phyloP scores from a whole-genome alignment of 2,113 vertebrate species.

The Procavia capensis region DNA sequence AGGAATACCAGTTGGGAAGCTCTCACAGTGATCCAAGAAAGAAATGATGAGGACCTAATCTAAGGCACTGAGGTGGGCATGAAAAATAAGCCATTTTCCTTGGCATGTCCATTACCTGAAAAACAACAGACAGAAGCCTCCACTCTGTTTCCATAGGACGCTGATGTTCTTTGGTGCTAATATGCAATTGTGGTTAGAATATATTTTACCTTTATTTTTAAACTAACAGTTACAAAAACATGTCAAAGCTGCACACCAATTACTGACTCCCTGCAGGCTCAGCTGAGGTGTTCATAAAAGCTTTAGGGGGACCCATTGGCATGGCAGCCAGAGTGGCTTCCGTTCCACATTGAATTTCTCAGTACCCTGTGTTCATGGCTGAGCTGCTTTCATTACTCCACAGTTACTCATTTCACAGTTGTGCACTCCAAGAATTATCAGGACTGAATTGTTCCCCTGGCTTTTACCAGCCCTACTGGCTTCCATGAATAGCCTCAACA shows the following conservation, averaged over 20 bases:
- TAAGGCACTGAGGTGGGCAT: constrained; percentile 17
- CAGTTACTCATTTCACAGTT: not conserved
- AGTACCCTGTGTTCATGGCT: not conserved
- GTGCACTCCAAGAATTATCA: not conserved
- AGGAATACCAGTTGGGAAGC: not conserved
- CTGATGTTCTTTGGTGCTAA: constrained; percentile 30
- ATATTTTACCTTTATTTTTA: constrained; percentile 56
- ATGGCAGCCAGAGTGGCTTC: not conserved
- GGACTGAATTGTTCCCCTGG: not conserved
- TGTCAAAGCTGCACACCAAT: constrained; percentile 61
- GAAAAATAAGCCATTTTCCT: constrained; percentile 44
- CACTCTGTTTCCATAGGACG: constrained; percentile 18
- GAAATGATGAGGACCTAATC: not conserved
- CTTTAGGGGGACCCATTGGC: not conserved
- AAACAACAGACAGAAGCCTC: not conserved
- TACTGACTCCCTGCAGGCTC: constrained; percentile 43
- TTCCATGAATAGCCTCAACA: not conserved
- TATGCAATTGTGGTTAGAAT: constrained; percentile 47
- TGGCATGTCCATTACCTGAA: not conserved
- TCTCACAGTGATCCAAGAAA: not conserved
- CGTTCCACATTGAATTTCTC: not conserved
- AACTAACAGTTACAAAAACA: constrained; percentile 58
- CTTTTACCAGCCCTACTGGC: not conserved
- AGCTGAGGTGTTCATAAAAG: not conserved
- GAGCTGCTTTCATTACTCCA: not conserved